Percentiles rank a stretch among this genome's conserved stretches.
Evolutionary conservation across 2,797 vertebrate genomes (phyloP).

Genomic region (Clamator glandarius): DNA sequence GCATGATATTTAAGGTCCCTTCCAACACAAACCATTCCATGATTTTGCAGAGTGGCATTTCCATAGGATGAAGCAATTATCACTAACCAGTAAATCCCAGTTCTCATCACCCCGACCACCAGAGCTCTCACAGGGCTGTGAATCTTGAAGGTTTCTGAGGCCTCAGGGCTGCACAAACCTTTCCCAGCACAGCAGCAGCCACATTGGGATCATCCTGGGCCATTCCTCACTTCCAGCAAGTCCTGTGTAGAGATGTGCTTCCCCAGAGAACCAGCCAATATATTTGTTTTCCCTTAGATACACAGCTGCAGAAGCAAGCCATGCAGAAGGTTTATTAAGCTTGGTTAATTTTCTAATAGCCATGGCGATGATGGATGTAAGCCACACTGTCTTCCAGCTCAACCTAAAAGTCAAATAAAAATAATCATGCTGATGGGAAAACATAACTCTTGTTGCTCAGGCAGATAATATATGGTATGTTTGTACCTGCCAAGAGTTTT

Average conservation of each 20-base stretch:
- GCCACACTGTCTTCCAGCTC: conserved; percentile 2
- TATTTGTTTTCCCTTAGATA: neutral
- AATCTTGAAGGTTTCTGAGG: neutral
- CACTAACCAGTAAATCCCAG: neutral
- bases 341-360: conserved; percentile 59
- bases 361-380: conserved; percentile 17
- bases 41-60: neutral
- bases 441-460: conserved; percentile 19
- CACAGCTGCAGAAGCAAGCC: neutral
- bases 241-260: neutral
- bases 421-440: conserved; percentile 50
- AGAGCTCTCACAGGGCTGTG: accelerated
- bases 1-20: too few relatives aligned
- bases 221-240: neutral
- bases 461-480: neutral
- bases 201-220: neutral
- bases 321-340: conserved; percentile 47
- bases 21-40: too few relatives aligned
- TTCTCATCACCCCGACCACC: neutral
- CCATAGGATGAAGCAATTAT: neutral
- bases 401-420: conserved; percentile 42
- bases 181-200: neutral
- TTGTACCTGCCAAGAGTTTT: neutral
- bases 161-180: neutral
- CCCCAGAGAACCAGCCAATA: neutral